Conservation (phyloP, 2,113 vertebrate species). For the Ovis aries region DNA sequence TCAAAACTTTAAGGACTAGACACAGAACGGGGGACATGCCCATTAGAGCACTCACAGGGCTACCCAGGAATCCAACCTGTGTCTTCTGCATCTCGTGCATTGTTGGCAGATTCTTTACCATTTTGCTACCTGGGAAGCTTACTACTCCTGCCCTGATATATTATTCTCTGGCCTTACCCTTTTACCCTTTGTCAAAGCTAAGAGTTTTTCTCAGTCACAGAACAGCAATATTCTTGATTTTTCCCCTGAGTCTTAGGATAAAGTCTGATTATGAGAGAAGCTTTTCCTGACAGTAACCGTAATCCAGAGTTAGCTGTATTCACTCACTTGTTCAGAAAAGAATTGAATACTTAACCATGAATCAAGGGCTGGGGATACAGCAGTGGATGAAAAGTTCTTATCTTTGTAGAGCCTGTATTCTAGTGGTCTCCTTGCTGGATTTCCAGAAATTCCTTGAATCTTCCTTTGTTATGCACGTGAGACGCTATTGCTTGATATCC, state of each 20-base stretch:
- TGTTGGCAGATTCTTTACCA: not conserved
- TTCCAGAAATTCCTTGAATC: not conserved
- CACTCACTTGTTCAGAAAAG: not conserved
- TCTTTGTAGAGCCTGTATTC: not conserved
- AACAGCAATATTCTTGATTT: not conserved
- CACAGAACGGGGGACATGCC: not conserved
- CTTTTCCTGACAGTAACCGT: not conserved
- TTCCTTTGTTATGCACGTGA: not conserved
- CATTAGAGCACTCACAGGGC: not conserved
- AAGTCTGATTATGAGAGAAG: not conserved
- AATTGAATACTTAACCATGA: not conserved
- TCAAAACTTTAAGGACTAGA: not conserved
- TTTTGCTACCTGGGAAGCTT: not conserved
- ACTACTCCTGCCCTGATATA: not conserved
- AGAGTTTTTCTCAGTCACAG: not conserved
- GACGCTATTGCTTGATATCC: not conserved
- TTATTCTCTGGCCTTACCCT: conserved; percentile 4
- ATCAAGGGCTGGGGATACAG: not conserved
- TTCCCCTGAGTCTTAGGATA: not conserved
- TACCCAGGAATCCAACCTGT: not conserved
- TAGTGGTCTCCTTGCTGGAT: not conserved
- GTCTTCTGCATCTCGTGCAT: not conserved
- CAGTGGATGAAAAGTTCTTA: not conserved
- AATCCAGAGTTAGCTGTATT: not conserved
- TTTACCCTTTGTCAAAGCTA: not conserved